Percentiles rank a stretch among this genome's conserved stretches.
Evolutionary conservation across 2,113 vertebrate species (phyloP).

Genomic region (Edolisoma coerulescens): DNA sequence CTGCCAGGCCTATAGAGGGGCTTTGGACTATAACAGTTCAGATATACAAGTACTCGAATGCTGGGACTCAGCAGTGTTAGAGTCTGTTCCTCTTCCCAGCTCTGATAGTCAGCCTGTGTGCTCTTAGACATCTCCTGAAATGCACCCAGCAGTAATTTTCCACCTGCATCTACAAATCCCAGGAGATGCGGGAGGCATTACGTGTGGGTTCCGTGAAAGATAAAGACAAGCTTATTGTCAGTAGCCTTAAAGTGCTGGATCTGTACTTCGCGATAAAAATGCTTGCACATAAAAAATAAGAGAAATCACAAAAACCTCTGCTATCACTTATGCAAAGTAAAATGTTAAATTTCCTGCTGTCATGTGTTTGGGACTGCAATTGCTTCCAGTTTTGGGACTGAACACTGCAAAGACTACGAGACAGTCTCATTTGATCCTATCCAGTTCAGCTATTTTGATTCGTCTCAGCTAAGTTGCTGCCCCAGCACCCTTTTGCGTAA

Average conservation of each 20-base stretch:
- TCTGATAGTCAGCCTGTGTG: neutral
- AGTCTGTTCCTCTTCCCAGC: neutral
- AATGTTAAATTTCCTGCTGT: neutral
- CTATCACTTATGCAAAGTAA: neutral
- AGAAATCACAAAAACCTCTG: neutral
- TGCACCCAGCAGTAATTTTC: conserved; percentile 32
- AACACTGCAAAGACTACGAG: neutral
- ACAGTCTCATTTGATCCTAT: neutral
- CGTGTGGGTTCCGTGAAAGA: neutral
- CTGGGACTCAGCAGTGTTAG: neutral
- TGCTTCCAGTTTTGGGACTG: neutral
- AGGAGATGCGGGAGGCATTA: conserved; percentile 1
- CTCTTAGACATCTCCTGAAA: neutral
- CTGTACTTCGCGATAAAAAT: neutral
- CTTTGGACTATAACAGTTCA: neutral
- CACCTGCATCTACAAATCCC: conserved; percentile 31
- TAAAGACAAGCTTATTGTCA: conserved; percentile 3
- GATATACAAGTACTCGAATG: neutral
- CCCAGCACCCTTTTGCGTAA: neutral
- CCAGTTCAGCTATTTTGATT: neutral
- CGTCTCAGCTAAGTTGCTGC: neutral
- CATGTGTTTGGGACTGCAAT: neutral
- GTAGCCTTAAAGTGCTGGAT: neutral
- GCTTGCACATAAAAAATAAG: neutral
- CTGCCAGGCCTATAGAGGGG: neutral